Evolutionary conservation across 53 echinoderm and acorn worm species (phyloP), one percentile per base, ranked within the genome.

Genomic region (Holothuria leucospilota): DNA sequence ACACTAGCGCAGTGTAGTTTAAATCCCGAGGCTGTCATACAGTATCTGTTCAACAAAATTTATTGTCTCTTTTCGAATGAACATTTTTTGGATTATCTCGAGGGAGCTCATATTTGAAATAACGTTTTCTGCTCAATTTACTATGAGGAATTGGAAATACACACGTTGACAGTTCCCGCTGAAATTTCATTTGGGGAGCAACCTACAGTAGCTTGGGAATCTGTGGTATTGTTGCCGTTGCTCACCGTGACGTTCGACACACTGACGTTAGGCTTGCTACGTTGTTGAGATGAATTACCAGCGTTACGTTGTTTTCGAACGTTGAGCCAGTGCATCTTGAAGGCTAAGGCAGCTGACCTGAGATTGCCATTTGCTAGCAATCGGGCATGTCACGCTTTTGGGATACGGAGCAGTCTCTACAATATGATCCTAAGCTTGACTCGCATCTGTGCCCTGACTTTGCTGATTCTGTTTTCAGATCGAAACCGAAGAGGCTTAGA

Each of bases 321-420:
- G 4, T 12, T 7, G 26, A 7, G 7, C 11, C 4, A 12, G 5
- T 63, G 11, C 5, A 42, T 5, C 5, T 42, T 42, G 42, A n/a
- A n/a, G 42, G 9, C 5, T 5, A 42, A 6, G 42, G 9, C 9
- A 6, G 5, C 5, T 42, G 42, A 5, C 64, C 64, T n/a, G 26
- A 7, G 64, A 63, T 63, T 7, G 39, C 23, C 71, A 34, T 61
- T 23, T 21, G 52, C 6, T 73, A 69, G 39, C 38, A 38, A 10
- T 21, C 24, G 29, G 86, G 20, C 86, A 86, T 86, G 20, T 34
- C 29, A 13, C n/a, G 4, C 13, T 86, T 86, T 23, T 75, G 86
- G 15, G 67, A 9, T 6, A 59, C 85, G 29, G 71, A 85, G 20
- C 51, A 42, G 68, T 85, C 85, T 25, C 13, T 51, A 53, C 85